Percentiles rank a stretch among this genome's conserved stretches.
Conservation (phyloP, 1,140 invertebrate species). For the Drosophila aff. region DNA sequence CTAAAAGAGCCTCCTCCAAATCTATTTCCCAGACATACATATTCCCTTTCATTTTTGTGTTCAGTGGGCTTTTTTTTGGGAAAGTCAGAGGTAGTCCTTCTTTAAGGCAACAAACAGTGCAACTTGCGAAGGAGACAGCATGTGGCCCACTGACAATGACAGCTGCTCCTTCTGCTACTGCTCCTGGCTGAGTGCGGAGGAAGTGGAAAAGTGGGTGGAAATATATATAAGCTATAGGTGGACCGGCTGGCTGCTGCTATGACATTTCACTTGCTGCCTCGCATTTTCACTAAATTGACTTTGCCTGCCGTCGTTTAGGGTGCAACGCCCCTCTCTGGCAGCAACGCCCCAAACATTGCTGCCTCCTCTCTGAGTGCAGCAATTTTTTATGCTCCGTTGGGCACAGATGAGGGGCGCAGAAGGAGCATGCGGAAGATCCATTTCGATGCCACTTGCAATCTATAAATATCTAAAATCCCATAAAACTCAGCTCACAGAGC, state of each 20-base stretch:
- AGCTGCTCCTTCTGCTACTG: constrained; percentile 16
- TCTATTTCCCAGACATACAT: background rate
- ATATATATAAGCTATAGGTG: background rate
- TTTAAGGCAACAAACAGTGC: constrained; percentile 19
- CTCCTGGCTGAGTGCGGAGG: background rate
- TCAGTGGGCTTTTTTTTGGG: background rate
- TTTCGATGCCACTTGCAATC: constrained; percentile 63
- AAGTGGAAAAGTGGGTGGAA: constrained; percentile 8
- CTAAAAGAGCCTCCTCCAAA: background rate
- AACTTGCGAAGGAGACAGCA: constrained; percentile 22
- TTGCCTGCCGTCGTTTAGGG: constrained; percentile 51
- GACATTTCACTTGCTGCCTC: constrained; percentile 62
- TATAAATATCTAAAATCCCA: constrained; percentile 80
- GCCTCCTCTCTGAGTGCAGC: constrained; percentile 50
- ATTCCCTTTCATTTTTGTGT: background rate
- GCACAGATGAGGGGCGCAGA: constrained; percentile 10
- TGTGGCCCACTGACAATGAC: constrained; percentile 53
- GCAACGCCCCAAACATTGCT: constrained; percentile 50
- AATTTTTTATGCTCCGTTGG: constrained; percentile 72
- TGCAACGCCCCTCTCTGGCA: background rate
- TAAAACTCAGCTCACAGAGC: constrained; percentile 64
- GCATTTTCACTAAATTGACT: constrained; percentile 64
- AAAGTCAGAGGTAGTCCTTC: constrained; percentile 7
- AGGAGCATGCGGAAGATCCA: constrained; percentile 25
- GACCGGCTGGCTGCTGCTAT: constrained; percentile 18